A percentile compares a stretch with the other conserved stretches of the same genome.
These are phyloP conservation scores for Drosophila eohydei DNA, from an alignment of 2,888 invertebrate species.

Conservation along the genomic window DNA sequence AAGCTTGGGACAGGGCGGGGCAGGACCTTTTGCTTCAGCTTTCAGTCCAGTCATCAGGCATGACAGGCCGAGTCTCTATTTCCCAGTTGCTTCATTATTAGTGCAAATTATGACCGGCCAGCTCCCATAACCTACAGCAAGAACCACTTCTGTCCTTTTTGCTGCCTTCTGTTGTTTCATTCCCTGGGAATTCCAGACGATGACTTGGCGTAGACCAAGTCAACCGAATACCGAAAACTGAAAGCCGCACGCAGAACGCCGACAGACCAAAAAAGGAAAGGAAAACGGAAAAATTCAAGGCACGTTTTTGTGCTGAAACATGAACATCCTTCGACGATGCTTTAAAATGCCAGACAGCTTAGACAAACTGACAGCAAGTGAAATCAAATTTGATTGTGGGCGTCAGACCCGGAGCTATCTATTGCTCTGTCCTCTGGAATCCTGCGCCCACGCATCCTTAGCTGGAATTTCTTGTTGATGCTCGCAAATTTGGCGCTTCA, in stretches of 20 bases:
- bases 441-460: conserved; percentile 17
- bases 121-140: conserved; percentile 24
- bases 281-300: conserved; percentile 50
- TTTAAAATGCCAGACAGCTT: conserved; percentile 43
- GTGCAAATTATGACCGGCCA: conserved; percentile 62
- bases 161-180: conserved; percentile 53
- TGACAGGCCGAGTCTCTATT: conserved; percentile 47
- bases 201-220: conserved; percentile 46
- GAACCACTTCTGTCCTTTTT: conserved; percentile 39
- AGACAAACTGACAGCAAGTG: conserved; percentile 45
- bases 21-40: conserved; percentile 12
- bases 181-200: conserved; percentile 54
- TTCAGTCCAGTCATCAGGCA: conserved; percentile 48
- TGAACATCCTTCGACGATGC: conserved; percentile 55
- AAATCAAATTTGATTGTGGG: conserved; percentile 66
- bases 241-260: neutral
- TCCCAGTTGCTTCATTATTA: conserved; percentile 67
- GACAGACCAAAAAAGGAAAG: conserved; percentile 4
- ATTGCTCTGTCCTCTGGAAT: neutral
- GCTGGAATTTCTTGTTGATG: conserved; percentile 32
- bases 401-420: conserved; percentile 13
- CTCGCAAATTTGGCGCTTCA: conserved; percentile 47
- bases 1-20: conserved; percentile 19
- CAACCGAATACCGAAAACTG: conserved; percentile 6
- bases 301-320: conserved; percentile 53